Evolutionary conservation across 2,888 invertebrate genomes (phyloP).

Genomic region (Elmis aenea): DNA sequence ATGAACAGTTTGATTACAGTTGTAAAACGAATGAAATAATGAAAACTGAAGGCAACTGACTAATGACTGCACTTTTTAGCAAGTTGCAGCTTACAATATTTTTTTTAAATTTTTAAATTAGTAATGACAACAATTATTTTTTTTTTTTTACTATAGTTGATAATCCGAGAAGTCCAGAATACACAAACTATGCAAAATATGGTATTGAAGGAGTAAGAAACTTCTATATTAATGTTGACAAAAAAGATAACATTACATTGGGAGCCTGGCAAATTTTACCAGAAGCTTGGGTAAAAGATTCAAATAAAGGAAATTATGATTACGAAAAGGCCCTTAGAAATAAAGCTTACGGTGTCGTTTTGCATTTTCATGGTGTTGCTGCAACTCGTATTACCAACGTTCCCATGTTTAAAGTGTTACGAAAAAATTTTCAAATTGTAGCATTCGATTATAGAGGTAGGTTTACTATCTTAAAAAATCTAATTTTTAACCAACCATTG

Average conservation of each 20-base stretch:
- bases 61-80: too few relatives aligned
- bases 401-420: conserved; percentile 69
- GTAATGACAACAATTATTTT: too few relatives aligned
- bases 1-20: too few relatives aligned
- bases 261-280: conserved; percentile 79
- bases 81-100: too few relatives aligned
- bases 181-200: too few relatives aligned
- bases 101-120: too few relatives aligned
- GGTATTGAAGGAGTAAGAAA: conserved; percentile 62
- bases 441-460: conserved; percentile 44
- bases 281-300: conserved; percentile 53
- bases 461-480: conserved; percentile 8
- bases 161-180: too few relatives aligned
- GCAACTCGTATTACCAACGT: conserved; percentile 43
- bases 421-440: conserved; percentile 46
- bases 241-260: conserved; percentile 46
- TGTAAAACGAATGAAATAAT: too few relatives aligned
- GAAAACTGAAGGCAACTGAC: too few relatives aligned
- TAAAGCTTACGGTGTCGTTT: conserved; percentile 39
- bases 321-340: conserved; percentile 52
- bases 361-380: conserved; percentile 44
- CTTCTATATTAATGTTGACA: conserved; percentile 55
- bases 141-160: too few relatives aligned
- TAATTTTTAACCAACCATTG: neutral
- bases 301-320: conserved; percentile 44